These are phyloP conservation scores for Microtus oregoni DNA, from an alignment of 2,113 vertebrate genomes.

Conservation along the genomic window DNA sequence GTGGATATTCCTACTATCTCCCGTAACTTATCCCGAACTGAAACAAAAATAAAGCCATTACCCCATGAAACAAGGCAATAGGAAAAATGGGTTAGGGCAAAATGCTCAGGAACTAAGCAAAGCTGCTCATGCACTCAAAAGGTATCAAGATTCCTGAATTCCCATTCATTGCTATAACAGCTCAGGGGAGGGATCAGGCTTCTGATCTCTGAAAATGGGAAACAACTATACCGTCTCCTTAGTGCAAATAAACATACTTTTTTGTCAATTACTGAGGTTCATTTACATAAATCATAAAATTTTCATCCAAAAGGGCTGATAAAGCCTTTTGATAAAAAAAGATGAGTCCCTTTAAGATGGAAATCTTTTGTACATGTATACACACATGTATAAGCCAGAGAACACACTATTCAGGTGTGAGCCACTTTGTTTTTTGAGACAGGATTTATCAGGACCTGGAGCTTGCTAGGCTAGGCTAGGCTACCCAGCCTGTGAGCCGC, in stretches of 20 bases:
- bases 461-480: too few species aligned
- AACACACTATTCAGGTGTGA: not conserved
- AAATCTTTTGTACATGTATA: not conserved
- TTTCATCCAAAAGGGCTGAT: not conserved
- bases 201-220: slow-evolving; percentile 26
- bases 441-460: not conserved
- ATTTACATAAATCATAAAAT: slow-evolving; percentile 22
- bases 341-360: not conserved
- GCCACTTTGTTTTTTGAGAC: not conserved
- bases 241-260: slow-evolving; percentile 39
- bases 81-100: slow-evolving; percentile 64
- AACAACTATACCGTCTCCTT: not conserved
- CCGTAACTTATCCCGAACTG: slow-evolving; percentile 94
- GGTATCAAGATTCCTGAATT: slow-evolving; percentile 59
- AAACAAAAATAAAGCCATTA: slow-evolving; percentile 84
- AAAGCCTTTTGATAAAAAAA: not conserved
- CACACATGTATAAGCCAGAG: not conserved
- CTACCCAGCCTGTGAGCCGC: not conserved
- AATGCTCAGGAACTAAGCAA: slow-evolving; percentile 39
- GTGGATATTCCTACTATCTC: slow-evolving; percentile 95
- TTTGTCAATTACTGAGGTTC: slow-evolving; percentile 15
- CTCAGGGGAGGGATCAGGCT: slow-evolving; percentile 29
- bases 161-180: slow-evolving; percentile 43
- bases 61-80: slow-evolving; percentile 64
- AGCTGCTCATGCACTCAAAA: slow-evolving; percentile 78